phyloP scores from a whole-genome alignment of 1,140 invertebrate genomes.

The Drosophila varians region DNA sequence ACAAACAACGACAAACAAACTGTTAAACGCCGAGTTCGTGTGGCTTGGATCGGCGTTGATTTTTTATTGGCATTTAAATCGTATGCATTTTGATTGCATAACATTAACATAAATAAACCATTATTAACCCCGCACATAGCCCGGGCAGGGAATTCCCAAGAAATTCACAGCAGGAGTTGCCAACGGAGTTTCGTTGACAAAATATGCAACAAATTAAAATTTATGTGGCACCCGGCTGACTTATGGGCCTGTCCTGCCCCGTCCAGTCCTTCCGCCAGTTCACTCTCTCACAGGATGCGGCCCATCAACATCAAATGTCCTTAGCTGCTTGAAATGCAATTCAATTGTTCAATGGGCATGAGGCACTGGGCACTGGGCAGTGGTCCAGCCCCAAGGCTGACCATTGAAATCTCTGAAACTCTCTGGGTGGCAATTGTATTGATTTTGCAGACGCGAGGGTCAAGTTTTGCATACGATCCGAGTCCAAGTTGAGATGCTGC shows the following conservation, averaged over 20 bases:
- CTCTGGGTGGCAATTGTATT: conserved; percentile 81
- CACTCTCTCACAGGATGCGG: conserved; percentile 65
- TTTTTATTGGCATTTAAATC: conserved; percentile 83
- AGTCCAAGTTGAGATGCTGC: conserved; percentile 25
- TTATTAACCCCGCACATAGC: conserved; percentile 58
- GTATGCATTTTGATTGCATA: conserved; percentile 83
- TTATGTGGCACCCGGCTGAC: conserved; percentile 73
- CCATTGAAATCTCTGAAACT: conserved; percentile 37
- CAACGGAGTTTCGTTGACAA: conserved; percentile 77
- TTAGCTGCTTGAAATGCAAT: conserved; percentile 80
- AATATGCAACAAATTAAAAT: conserved; percentile 84
- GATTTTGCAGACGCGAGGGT: conserved; percentile 60
- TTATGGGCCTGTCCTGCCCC: conserved; percentile 44
- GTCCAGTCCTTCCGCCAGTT: no score
- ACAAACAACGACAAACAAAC: conserved; percentile 53
- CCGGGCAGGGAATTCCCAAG: conserved; percentile 82
- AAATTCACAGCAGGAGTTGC: conserved; percentile 82
- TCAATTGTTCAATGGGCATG: conserved; percentile 67
- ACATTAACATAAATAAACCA: conserved; percentile 83
- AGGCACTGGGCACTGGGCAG: not conserved
- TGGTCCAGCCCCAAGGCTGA: conserved; percentile 10
- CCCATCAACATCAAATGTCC: conserved; percentile 80
- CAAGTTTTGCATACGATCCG: conserved; percentile 54
- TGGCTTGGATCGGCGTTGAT: conserved; percentile 66
- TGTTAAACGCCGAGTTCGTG: conserved; percentile 63